Evolutionary conservation across 2,797 vertebrate species (phyloP).

Genomic region (Cryptoprocta ferox): DNA sequence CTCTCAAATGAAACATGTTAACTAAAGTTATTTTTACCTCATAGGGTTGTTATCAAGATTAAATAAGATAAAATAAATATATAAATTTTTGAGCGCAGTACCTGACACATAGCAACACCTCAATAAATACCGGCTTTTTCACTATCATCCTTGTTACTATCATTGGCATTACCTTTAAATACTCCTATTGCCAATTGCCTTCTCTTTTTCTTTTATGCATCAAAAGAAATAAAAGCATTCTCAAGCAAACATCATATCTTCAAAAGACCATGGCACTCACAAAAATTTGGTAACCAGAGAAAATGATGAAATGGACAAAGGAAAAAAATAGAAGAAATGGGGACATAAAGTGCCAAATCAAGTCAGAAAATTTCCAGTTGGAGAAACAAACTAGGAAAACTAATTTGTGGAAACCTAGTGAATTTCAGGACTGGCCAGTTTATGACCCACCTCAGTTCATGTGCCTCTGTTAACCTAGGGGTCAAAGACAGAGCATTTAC

Average conservation of each 20-base stretch:
- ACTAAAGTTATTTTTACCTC: background rate
- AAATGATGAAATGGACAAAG: background rate
- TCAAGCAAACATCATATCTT: slow-evolving; percentile 5
- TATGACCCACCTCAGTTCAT: background rate
- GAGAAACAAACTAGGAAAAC: slow-evolving; percentile 50
- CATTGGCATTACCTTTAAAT: background rate
- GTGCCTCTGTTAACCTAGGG: background rate
- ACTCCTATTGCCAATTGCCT: background rate
- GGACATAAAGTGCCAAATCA: background rate
- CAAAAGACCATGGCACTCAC: background rate
- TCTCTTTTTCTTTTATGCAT: background rate
- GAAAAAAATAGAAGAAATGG: background rate
- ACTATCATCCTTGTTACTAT: background rate
- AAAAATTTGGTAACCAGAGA: slow-evolving; percentile 23
- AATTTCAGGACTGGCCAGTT: background rate
- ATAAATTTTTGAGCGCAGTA: background rate
- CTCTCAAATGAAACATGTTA: background rate
- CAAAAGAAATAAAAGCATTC: slow-evolving; percentile 1
- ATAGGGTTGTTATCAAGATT: slow-evolving; percentile 16
- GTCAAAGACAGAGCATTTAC: background rate
- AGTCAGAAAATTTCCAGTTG: background rate
- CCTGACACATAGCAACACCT: background rate
- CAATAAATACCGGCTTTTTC: background rate
- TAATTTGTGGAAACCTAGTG: background rate
- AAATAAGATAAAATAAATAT: slow-evolving; percentile 11